phyloP scores from a whole-genome alignment of 1,140 invertebrate genomes.

The Drosophila ogumai region DNA sequence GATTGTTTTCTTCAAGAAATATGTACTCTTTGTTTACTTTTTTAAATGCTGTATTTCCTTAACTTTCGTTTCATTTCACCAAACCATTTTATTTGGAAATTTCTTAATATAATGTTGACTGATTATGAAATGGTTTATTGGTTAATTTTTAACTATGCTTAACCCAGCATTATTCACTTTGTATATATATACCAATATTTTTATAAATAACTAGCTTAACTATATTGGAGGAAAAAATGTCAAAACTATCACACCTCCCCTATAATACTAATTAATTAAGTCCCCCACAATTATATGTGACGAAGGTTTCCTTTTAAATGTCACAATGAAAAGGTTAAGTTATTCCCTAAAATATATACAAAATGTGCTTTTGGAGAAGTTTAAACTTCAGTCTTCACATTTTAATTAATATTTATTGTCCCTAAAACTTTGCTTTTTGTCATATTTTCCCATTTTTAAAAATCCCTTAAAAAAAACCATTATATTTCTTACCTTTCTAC shows the following conservation, averaged over 20 bases:
- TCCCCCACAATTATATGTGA: neutral
- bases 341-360: neutral
- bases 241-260: neutral
- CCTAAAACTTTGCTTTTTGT: neutral
- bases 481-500: constrained; percentile 89
- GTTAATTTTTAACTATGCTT: neutral
- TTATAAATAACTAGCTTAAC: neutral
- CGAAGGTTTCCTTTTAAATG: neutral
- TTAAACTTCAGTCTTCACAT: neutral
- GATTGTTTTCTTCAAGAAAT: too few species aligned
- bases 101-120: too few species aligned
- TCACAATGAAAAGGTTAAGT: neutral
- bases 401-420: too few species aligned
- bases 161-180: too few species aligned
- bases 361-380: neutral
- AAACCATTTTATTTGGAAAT: too few species aligned
- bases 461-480: neutral
- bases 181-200: neutral
- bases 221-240: neutral
- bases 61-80: too few species aligned
- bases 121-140: too few species aligned
- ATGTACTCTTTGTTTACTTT: too few species aligned
- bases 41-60: too few species aligned
- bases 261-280: neutral
- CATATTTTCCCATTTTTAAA: neutral